Percentiles rank a stretch among this genome's conserved stretches.
Evolutionary conservation across 92 coral and sea anemone genomes (phyloP).

Genomic region (Phenganax marumi): DNA sequence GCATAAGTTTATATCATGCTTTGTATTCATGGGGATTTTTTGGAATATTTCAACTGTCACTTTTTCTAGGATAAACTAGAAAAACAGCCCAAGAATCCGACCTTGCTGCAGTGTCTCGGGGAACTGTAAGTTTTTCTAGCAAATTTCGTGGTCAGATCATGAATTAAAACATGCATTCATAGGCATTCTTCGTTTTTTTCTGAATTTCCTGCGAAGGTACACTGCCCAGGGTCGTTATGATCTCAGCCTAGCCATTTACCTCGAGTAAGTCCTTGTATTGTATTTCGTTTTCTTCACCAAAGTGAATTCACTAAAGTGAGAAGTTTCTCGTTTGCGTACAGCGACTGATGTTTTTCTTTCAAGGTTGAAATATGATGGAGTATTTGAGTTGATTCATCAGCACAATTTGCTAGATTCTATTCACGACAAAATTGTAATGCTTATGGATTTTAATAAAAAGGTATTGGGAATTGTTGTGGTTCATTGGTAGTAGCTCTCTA

Average conservation of each 20-base stretch:
- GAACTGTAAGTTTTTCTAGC: constrained; percentile 68
- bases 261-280: constrained; percentile 61
- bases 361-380: constrained; percentile 88
- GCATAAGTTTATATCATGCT: neutral
- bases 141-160: neutral
- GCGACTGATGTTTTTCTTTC: neutral
- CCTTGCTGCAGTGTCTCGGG: constrained; percentile 83
- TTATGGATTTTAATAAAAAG: constrained; percentile 86
- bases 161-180: neutral
- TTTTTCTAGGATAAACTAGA: constrained; percentile 75
- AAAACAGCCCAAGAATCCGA: constrained; percentile 66
- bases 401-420: constrained; percentile 91
- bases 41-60: neutral
- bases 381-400: constrained; percentile 83
- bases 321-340: neutral
- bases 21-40: neutral
- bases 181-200: neutral
- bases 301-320: too few species aligned
- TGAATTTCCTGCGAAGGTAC: constrained; percentile 61
- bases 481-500: too few species aligned
- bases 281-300: neutral
- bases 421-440: constrained; percentile 92
- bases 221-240: constrained; percentile 83
- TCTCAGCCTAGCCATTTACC: constrained; percentile 85
- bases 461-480: constrained; percentile 21